Base-by-base conservation (phyloP, 1,140 invertebrate species). In the Thereuonema tuberculata region DNA sequence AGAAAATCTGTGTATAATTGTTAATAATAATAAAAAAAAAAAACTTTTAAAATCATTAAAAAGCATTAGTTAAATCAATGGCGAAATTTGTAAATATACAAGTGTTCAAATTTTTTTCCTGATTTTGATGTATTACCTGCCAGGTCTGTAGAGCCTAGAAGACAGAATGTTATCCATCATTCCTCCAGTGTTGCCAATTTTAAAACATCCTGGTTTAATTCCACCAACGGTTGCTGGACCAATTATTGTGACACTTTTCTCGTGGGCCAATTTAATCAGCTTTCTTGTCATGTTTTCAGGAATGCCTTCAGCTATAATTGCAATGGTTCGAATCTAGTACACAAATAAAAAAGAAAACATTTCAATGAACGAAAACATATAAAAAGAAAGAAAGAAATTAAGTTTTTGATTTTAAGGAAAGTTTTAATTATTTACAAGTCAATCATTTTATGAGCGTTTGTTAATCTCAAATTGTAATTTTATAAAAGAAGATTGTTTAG, bases 121-220 rank as follows among this genome's bases (percentile, higher is more conserved):
- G 9, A n/a, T n/a, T n/a, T n/a, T n/a, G n/a, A n/a, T n/a, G 54
- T 52, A 14, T 25, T 55, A 81, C 79, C 78, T 82, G 60, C 96
- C 96, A 23, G 94, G 85, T 47, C 96, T 76, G 74, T 98, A 99
- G 0, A 99, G 77, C 75, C 96, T 98, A 47, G 93, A 98, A 65
- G 97, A 89, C 1, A 99, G 75, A 67, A 99, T 98, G 70, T 99
- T 99, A 71, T 99, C 96, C 81, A 99, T 90, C 95, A 99, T 99
- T 53, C 95, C 95, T 1, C 94, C 96, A 14, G 96, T 99, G 76
- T 99, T 99, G 37, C 97, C 96, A 67, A 99, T 99, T 76, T 98
- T 99, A 72, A 99, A 98, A 71, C 94, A 98, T 1, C 96, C 97
- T 0, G 97, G 96, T 71, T 99, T 99, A 25, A 99, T 87, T 26